Percentiles rank a stretch among this genome's conserved stretches.
phyloP scores from a whole-genome alignment of 2,888 invertebrate species.

The Apeira syringaria region DNA sequence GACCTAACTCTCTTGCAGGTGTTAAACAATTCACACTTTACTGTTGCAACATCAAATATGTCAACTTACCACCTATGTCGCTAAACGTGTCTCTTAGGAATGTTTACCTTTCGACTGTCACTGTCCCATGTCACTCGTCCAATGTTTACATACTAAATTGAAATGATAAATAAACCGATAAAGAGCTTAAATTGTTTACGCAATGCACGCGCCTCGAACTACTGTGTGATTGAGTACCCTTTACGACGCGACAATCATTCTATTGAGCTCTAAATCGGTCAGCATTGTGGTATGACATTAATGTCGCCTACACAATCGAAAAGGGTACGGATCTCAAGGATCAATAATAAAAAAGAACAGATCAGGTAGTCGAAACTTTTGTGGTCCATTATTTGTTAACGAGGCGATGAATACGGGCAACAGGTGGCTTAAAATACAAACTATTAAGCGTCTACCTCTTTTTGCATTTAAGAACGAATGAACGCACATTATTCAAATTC shows the following conservation, averaged over 20 bases:
- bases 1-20: constrained; percentile 28
- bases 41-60: constrained; percentile 46
- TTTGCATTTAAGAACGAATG: constrained; percentile 75
- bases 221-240: constrained; percentile 49
- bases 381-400: constrained; percentile 69
- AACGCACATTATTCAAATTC: constrained; percentile 76
- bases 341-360: constrained; percentile 43
- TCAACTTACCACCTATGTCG: constrained; percentile 55
- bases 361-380: constrained; percentile 64
- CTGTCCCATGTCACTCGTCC: constrained; percentile 21
- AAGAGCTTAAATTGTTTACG: constrained; percentile 56
- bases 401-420: constrained; percentile 63
- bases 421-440: constrained; percentile 61
- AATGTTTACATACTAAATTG: constrained; percentile 56
- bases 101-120: constrained; percentile 49
- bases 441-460: constrained; percentile 28
- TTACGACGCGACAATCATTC: constrained; percentile 44
- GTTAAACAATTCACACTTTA: constrained; percentile 31
- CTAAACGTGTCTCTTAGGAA: constrained; percentile 42
- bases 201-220: constrained; percentile 47
- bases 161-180: constrained; percentile 57
- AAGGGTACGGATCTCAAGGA: constrained; percentile 33
- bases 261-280: constrained; percentile 50
- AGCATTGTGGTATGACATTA: constrained; percentile 67
- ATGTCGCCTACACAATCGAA: constrained; percentile 62